Conservation (phyloP, 2,797 vertebrate species). For the Simalia tracyae region DNA sequence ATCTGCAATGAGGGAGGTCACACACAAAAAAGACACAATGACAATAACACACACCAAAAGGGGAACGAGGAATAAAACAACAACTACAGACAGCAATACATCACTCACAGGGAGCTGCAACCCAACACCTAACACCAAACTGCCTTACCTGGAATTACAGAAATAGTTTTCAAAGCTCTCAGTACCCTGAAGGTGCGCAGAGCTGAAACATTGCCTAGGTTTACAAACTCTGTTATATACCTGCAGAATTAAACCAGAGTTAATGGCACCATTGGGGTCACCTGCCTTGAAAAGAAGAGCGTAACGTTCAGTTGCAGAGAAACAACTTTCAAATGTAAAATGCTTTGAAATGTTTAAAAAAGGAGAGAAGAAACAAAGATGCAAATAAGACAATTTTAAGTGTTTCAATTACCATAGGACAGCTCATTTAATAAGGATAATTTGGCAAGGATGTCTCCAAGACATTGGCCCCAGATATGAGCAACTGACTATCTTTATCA, state of each 20-base stretch:
- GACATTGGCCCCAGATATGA: background rate
- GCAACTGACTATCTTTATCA: background rate
- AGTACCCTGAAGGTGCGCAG: slow-evolving; percentile 79
- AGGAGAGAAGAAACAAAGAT: background rate
- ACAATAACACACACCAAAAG: slow-evolving; percentile 86
- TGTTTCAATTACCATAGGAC: background rate
- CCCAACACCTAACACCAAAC: slow-evolving; percentile 91
- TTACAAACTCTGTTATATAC: slow-evolving; percentile 99
- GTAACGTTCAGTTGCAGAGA: slow-evolving; percentile 31
- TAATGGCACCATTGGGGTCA: slow-evolving; percentile 74
- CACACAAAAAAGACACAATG: slow-evolving; percentile 90
- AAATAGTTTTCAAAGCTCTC: slow-evolving; percentile 99
- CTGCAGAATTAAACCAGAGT: slow-evolving; percentile 99
- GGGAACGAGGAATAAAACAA: slow-evolving; percentile 73
- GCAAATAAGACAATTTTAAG: background rate
- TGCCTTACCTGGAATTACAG: slow-evolving; percentile 95
- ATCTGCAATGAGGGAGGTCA: slow-evolving; percentile 99
- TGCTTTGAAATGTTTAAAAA: fast-evolving
- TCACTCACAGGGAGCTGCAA: slow-evolving; percentile 91
- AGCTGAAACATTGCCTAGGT: slow-evolving; percentile 99
- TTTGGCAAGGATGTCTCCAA: background rate
- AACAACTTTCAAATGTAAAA: slow-evolving; percentile 28
- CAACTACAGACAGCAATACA: slow-evolving; percentile 83
- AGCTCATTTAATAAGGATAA: background rate
- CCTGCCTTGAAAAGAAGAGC: slow-evolving; percentile 18